Evolutionary conservation across 2,888 invertebrate genomes (phyloP).

Genomic region (Rhamphomyia laevipes): DNA sequence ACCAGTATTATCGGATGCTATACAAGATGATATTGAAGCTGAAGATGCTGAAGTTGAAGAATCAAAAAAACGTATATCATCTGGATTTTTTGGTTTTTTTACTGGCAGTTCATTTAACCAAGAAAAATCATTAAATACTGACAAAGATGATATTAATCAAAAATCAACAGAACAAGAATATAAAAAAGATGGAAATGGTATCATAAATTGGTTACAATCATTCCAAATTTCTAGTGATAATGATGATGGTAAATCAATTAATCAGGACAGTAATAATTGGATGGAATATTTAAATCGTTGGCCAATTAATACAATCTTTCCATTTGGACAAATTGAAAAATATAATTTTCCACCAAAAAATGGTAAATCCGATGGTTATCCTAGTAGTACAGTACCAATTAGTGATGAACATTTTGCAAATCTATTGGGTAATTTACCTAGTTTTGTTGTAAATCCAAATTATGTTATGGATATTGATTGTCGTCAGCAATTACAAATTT

Average conservation of each 20-base stretch:
- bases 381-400: slow-evolving; percentile 18
- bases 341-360: slow-evolving; percentile 16
- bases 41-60: slow-evolving; percentile 6
- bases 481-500: slow-evolving; percentile 55
- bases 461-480: slow-evolving; percentile 52
- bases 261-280: slow-evolving; percentile 17
- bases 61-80: background rate
- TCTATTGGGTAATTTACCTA: slow-evolving; percentile 51
- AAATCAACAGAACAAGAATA: background rate
- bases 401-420: slow-evolving; percentile 42
- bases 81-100: background rate
- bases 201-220: slow-evolving; percentile 30
- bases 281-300: slow-evolving; percentile 30
- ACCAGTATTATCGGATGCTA: background rate
- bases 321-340: slow-evolving; percentile 22
- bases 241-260: slow-evolving; percentile 11
- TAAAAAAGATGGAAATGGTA: slow-evolving; percentile 16
- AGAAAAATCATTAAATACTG: background rate
- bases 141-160: background rate
- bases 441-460: slow-evolving; percentile 56
- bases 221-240: slow-evolving; percentile 17
- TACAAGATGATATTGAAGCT: slow-evolving; percentile 5
- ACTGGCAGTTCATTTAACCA: background rate
- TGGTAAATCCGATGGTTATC: background rate
- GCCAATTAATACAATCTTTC: slow-evolving; percentile 32